These are phyloP conservation scores for Microplitis demolitor DNA, from an alignment of 1,140 invertebrate genomes.

Conservation along the genomic window DNA sequence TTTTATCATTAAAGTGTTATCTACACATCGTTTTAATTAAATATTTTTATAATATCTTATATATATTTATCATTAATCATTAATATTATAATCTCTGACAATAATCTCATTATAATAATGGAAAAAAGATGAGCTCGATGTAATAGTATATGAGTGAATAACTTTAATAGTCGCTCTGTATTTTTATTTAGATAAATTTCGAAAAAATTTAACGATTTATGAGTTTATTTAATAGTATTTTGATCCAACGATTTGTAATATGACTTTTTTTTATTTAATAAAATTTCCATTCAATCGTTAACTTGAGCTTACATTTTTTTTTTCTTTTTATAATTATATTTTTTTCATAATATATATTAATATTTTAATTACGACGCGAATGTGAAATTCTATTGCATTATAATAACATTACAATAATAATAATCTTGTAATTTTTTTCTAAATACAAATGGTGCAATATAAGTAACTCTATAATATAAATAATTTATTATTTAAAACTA, in stretches of 20 bases:
- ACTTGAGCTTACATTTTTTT: no score
- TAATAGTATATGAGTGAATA: background rate
- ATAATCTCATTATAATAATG: background rate
- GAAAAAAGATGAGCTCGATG: background rate
- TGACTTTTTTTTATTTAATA: background rate
- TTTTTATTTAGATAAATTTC: background rate
- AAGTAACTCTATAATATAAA: background rate
- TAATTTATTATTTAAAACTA: background rate
- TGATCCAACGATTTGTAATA: background rate
- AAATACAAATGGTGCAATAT: no score
- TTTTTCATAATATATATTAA: no score
- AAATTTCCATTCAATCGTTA: no score
- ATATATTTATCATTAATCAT: background rate
- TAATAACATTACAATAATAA: no score
- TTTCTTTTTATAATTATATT: no score
- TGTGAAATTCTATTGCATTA: no score
- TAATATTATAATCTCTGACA: background rate
- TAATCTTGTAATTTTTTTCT: no score
- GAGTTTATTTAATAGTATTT: background rate
- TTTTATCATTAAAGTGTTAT: background rate
- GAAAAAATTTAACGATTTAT: background rate
- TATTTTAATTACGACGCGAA: no score
- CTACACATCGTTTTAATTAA: constrained; percentile 5
- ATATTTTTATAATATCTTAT: background rate
- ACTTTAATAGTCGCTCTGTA: background rate